Evolutionary conservation across 2,797 vertebrate species (phyloP).

Genomic region (Garrulus glandarius): DNA sequence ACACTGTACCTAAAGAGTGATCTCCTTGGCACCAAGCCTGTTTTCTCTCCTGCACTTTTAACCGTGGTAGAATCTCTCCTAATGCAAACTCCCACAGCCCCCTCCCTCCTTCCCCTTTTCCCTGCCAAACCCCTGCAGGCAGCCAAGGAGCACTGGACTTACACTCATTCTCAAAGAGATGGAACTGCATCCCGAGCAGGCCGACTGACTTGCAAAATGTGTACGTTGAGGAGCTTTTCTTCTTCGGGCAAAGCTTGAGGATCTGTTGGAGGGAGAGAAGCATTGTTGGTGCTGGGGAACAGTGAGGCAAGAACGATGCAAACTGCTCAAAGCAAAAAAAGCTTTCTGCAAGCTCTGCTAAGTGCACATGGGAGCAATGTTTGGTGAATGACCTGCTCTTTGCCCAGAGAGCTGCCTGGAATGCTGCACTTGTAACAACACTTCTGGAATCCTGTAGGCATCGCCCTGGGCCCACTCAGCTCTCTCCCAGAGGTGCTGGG

Average conservation of each 20-base stretch:
- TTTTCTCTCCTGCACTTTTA: neutral
- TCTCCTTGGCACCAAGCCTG: neutral
- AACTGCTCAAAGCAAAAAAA: neutral
- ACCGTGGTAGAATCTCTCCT: neutral
- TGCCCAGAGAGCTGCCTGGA: neutral
- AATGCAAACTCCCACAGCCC: neutral
- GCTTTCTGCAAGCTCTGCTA: neutral
- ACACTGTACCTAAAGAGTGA: neutral
- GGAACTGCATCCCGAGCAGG: constrained; percentile 96
- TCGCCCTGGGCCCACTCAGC: neutral
- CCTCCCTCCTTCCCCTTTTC: neutral
- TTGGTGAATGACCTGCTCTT: neutral
- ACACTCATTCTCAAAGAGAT: constrained; percentile 98
- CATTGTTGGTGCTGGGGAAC: neutral
- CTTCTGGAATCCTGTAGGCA: neutral
- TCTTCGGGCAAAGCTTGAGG: constrained; percentile 96
- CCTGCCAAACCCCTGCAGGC: neutral
- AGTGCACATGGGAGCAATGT: neutral
- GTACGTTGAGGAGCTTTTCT: constrained; percentile 95
- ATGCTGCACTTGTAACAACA: neutral
- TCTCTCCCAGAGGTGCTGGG: neutral
- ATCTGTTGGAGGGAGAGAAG: constrained; percentile 78
- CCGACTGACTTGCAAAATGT: constrained; percentile 96
- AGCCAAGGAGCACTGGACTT: constrained; percentile 61
- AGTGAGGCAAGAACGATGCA: neutral